Evolutionary conservation across 2,888 invertebrate genomes (phyloP).

Genomic region (Cantharis rufa): DNA sequence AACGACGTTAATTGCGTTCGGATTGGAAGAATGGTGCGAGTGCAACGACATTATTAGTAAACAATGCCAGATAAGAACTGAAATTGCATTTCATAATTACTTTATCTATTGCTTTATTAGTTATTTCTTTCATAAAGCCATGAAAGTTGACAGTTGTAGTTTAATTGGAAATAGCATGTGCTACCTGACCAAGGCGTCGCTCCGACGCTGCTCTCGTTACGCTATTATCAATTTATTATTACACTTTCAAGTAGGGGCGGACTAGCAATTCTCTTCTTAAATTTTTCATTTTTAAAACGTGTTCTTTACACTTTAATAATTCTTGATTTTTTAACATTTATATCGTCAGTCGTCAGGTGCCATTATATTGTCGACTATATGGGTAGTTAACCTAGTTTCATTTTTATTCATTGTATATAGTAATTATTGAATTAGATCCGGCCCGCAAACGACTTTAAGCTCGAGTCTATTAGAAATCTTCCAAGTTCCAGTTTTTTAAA

Average conservation of each 20-base stretch:
- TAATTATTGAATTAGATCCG: too few relatives aligned
- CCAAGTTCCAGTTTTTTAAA: too few relatives aligned
- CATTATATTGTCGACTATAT: too few relatives aligned
- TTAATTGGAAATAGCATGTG: constrained; percentile 16
- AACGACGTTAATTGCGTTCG: background rate
- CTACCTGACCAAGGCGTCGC: background rate
- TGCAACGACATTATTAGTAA: constrained; percentile 7
- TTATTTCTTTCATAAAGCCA: constrained; percentile 7
- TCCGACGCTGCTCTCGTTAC: background rate
- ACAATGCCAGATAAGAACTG: background rate
- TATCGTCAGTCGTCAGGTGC: too few relatives aligned
- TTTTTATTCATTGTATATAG: too few relatives aligned
- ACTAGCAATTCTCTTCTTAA: too few relatives aligned
- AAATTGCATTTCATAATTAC: constrained; percentile 9
- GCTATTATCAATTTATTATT: background rate
- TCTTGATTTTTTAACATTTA: too few relatives aligned
- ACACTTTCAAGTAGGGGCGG: background rate
- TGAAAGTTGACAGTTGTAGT: constrained; percentile 10
- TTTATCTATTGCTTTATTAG: constrained; percentile 8
- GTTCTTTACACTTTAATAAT: too few relatives aligned
- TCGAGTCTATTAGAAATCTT: too few relatives aligned
- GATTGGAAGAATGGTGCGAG: background rate
- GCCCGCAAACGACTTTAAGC: too few relatives aligned
- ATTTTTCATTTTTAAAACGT: too few relatives aligned
- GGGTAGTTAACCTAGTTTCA: too few relatives aligned